Evolutionary conservation across 1,140 invertebrate genomes (phyloP), one percentile per base, ranked within the genome.

Genomic region (Sinonovacula constricta): DNA sequence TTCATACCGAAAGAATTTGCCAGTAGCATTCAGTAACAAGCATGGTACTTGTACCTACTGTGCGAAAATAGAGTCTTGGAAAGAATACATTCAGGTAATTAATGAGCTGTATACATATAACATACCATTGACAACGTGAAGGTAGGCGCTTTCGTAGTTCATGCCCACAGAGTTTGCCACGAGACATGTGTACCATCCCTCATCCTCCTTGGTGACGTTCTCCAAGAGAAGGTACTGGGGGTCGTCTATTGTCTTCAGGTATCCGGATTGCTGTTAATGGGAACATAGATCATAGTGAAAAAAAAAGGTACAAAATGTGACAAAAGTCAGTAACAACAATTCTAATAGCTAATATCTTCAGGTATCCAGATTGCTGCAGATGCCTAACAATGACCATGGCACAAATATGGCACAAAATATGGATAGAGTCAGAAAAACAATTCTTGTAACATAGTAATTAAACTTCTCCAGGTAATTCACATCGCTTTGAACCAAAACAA

Each of bases 171-270:
- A 93, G 88, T 97, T 98, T 3, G 94, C 93, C 0, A 95, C 97
- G 4, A 97, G 92, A 87, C 97, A 99, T 0, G 95, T 95, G 87
- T 99, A 99, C 95, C 95, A 98, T 0, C 97, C 97, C 88, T 96
- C 95, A 84, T 98, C 95, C 39, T 95, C 94, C 72, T 95, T 92
- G 0, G 96, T 97, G 0, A 98, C 95, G 88, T 98, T 98, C 57
- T 92, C 92, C 24, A 99, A 86, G 7, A 93, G 92, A 10, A 98
- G 90, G 15, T 94, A 89, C 90, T 97, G 94, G 0, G 94, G 94
- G 82, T 94, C 75, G 26, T 69, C 66, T 14, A 78, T 88, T 3
- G 81, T 87, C 24, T 82, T 80, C 57, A 88, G 82, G 49, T 86
- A 80, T 31, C 79, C 84, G 0, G 86, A 83, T 80, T 81, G 82